These are phyloP conservation scores for Liposcelis brunnea DNA, from an alignment of 2,888 invertebrate genomes.

Conservation along the genomic window DNA sequence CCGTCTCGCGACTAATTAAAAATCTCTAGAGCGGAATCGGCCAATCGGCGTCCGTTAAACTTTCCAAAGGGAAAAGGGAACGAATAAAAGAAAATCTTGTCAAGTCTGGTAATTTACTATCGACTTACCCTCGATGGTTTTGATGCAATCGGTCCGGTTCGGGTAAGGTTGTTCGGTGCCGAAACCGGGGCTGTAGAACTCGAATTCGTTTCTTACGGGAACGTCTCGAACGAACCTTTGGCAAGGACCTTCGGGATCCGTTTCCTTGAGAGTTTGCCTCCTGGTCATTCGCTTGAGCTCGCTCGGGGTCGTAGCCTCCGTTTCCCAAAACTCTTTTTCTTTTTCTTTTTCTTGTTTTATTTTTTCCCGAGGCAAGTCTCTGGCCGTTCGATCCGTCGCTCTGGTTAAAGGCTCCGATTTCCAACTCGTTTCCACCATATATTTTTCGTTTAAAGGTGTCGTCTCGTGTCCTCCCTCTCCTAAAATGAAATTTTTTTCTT, in stretches of 20 bases:
- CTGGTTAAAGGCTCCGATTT: too few relatives aligned
- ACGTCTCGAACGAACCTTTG: slow-evolving; percentile 39
- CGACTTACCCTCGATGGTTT: slow-evolving; percentile 44
- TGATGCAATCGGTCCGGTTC: slow-evolving; percentile 45
- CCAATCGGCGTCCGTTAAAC: background rate
- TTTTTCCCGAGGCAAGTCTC: too few relatives aligned
- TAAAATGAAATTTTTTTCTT: too few relatives aligned
- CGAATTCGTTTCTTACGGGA: slow-evolving; percentile 29
- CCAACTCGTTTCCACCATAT: too few relatives aligned
- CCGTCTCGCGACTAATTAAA: too few relatives aligned
- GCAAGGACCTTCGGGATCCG: slow-evolving; percentile 26
- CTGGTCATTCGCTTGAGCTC: slow-evolving; percentile 1
- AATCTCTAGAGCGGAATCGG: background rate
- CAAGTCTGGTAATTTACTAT: too few relatives aligned
- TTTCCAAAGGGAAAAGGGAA: too few relatives aligned
- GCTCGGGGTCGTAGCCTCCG: slow-evolving; percentile 6
- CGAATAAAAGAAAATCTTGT: too few relatives aligned
- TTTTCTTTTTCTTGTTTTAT: too few relatives aligned
- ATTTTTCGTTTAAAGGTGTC: too few relatives aligned
- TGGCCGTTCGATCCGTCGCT: background rate
- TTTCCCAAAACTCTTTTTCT: background rate
- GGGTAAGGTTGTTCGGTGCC: slow-evolving; percentile 40
- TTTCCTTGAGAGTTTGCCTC: slow-evolving; percentile 2
- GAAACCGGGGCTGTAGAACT: slow-evolving; percentile 53
- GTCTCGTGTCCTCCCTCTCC: too few relatives aligned